Percentiles rank a stretch among this genome's conserved stretches.
Conservation (phyloP, 2,888 invertebrate genomes). For the Dicycla oo region DNA sequence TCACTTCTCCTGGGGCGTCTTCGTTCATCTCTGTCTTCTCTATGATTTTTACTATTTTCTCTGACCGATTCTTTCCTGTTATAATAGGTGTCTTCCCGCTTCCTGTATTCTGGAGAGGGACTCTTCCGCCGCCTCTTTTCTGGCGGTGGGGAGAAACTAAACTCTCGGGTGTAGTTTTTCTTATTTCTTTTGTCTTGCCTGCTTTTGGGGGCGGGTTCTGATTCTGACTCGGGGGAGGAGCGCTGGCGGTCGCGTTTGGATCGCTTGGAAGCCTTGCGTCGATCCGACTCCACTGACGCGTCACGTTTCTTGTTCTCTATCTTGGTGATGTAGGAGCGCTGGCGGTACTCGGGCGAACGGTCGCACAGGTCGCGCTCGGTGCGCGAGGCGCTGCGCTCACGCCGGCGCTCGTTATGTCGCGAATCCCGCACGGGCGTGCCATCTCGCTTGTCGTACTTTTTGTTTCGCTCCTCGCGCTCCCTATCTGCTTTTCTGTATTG, state of each 20-base stretch:
- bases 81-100: conserved; percentile 61
- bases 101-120: conserved; percentile 73
- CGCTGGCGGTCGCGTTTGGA: conserved; percentile 75
- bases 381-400: conserved; percentile 72
- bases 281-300: conserved; percentile 73
- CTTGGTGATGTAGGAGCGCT: conserved; percentile 82
- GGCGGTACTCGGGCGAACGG: conserved; percentile 76
- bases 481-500: conserved; percentile 82
- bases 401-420: conserved; percentile 74
- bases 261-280: conserved; percentile 69
- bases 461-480: conserved; percentile 83
- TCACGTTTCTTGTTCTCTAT: conserved; percentile 78
- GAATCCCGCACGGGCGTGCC: conserved; percentile 68
- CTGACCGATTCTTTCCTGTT: conserved; percentile 67
- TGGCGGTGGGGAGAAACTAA: conserved; percentile 79
- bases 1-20: conserved; percentile 68
- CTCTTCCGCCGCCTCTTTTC: conserved; percentile 81
- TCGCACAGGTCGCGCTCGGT: conserved; percentile 66
- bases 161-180: conserved; percentile 70
- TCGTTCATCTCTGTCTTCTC: conserved; percentile 70
- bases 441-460: conserved; percentile 81
- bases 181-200: conserved; percentile 75
- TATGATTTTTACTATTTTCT: conserved; percentile 67
- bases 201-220: conserved; percentile 69
- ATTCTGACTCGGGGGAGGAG: conserved; percentile 77